Evolutionary conservation across 1,140 invertebrate genomes (phyloP), one percentile per base, ranked within the genome.

Genomic region (Acyrthosiphon pisum): DNA sequence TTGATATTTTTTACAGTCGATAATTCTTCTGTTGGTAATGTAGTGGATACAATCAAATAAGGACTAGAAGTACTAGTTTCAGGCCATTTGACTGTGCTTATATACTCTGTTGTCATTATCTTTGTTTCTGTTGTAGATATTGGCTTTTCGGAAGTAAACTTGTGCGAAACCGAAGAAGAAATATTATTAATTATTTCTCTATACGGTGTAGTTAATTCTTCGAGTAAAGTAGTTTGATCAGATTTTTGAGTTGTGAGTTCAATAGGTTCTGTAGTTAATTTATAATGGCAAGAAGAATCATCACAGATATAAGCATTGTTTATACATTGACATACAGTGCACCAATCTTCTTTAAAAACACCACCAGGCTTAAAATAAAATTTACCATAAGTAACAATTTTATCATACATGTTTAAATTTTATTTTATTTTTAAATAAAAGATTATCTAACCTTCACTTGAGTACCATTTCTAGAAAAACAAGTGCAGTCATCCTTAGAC

Each of bases 261-360:
- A 20, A 81, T 93, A 14, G 87, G 88, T 90, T 90, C 83, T 11
- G 94, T 88, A 35, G 44, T 93, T 50, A 93, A 44, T 46, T 91
- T 56, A 20, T 81, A 18, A 76, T 84, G 76, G 94, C 97, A 97
- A 23, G 95, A 94, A 41, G 95, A 96, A 93, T 95, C 95, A 94
- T 96, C 96, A 94, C 97, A 97, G 90, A 96, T 95, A 94, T 97
- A 96, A n/a, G 95, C 96, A 95, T 98, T 97, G 94, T 97, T 96
- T 2, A 97, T 95, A 94, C 97, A 98, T 94, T 98, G 97, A 94
- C 97, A 98, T 35, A 96, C 95, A 94, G 96, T 96, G 94, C 97
- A 97, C 0, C 96, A 95, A 14, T 96, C 96, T 90, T 96, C 96
- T n/a, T 96, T 94, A 7, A 95, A 93, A 4, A 96, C 95, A 18